Percentiles rank a stretch among this genome's conserved stretches.
Evolutionary conservation across 2,797 vertebrate species (phyloP).

Genomic region (Leptatherina wallacei): DNA sequence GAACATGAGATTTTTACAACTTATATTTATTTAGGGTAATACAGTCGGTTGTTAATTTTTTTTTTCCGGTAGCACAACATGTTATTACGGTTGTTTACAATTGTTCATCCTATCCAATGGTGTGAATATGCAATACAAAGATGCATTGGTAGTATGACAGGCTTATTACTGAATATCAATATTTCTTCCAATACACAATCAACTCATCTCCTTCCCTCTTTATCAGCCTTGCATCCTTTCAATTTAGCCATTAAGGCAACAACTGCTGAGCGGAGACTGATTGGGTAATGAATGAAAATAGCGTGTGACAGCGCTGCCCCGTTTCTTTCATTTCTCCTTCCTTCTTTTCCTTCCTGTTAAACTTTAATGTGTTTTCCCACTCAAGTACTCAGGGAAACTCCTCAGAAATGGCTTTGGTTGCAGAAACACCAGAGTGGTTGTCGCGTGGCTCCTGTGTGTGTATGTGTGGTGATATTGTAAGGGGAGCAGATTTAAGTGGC

Average conservation of each 20-base stretch:
- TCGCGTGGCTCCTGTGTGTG: conserved; percentile 61
- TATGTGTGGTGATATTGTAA: conserved; percentile 52
- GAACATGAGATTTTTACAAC: conserved; percentile 33
- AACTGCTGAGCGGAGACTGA: conserved; percentile 10
- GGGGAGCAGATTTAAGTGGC: conserved; percentile 75
- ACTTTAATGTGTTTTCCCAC: conserved; percentile 82
- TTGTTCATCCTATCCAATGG: conserved; percentile 4
- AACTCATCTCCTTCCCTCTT: conserved; percentile 20
- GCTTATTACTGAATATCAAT: conserved; percentile 55
- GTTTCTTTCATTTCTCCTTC: conserved; percentile 50
- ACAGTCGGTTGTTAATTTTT: conserved; percentile 13
- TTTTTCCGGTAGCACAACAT: conserved; percentile 14
- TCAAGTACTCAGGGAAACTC: conserved; percentile 79
- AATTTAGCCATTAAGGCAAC: conserved; percentile 18
- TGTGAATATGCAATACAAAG: conserved; percentile 20
- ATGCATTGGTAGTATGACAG: conserved; percentile 18
- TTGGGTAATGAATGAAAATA: conserved; percentile 16
- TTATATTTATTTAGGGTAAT: conserved; percentile 19
- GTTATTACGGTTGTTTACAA: conserved; percentile 11
- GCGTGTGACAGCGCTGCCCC: conserved; percentile 56
- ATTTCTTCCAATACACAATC: conserved; percentile 31
- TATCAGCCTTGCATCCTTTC: conserved; percentile 16
- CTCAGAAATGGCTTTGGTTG: conserved; percentile 83
- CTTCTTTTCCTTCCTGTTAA: conserved; percentile 70
- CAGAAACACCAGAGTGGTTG: conserved; percentile 76